These are phyloP conservation scores for Punctoribates punctum DNA, from an alignment of 2,888 invertebrate species.

Conservation along the genomic window DNA sequence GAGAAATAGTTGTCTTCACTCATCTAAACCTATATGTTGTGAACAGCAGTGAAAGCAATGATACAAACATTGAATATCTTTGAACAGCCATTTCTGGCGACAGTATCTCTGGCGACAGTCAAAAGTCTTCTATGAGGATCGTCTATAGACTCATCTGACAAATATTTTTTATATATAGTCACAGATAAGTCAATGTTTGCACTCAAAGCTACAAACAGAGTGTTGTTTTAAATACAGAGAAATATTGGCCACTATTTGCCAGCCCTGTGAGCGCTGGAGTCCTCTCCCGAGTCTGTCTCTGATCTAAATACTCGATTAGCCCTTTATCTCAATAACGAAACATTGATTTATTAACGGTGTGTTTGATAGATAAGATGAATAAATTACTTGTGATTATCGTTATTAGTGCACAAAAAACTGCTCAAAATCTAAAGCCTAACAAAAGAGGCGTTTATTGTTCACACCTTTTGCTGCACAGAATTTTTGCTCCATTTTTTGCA, in stretches of 20 bases:
- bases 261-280: not conserved
- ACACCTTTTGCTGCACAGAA: slow-evolving; percentile 16
- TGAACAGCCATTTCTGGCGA: slow-evolving; percentile 8
- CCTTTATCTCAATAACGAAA: slow-evolving; percentile 33
- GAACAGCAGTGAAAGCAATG: slow-evolving; percentile 14
- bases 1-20: not conserved
- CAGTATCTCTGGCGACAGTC: not conserved
- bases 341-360: slow-evolving; percentile 32
- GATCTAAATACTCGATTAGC: slow-evolving; percentile 33
- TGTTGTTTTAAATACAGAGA: not conserved
- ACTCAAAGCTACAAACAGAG: too few relatives aligned
- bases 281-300: not conserved
- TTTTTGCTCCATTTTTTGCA: slow-evolving; percentile 10
- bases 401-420: slow-evolving; percentile 5
- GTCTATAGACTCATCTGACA: slow-evolving; percentile 13
- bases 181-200: not conserved
- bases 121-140: not conserved
- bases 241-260: not conserved
- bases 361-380: slow-evolving; percentile 36
- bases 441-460: slow-evolving; percentile 36
- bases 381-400: slow-evolving; percentile 29
- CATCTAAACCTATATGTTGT: slow-evolving; percentile 33
- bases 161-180: not conserved
- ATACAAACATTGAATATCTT: slow-evolving; percentile 7
- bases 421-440: slow-evolving; percentile 18